Evolutionary conservation across 2,888 invertebrate genomes (phyloP).

Genomic region (Pyralis farinalis): DNA sequence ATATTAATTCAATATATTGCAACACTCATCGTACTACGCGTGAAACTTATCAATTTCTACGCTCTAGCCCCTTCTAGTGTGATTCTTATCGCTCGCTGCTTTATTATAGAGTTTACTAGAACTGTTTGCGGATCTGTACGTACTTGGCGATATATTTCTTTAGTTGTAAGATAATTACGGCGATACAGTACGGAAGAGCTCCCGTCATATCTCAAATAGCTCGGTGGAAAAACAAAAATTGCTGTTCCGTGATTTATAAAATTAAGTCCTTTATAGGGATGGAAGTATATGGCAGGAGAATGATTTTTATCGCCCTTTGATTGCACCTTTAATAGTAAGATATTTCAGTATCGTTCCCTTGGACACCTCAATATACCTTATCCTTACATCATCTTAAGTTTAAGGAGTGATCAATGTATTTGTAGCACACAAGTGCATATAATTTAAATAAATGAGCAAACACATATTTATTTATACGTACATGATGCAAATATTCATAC

Average conservation of each 20-base stretch:
- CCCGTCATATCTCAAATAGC: slow-evolving; percentile 9
- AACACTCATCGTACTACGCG: no score
- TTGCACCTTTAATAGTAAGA: no score
- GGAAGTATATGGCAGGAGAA: not conserved
- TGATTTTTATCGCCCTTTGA: no score
- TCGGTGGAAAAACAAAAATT: not conserved
- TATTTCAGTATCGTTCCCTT: no score
- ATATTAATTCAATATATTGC: no score
- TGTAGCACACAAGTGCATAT: no score
- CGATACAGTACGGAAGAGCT: not conserved
- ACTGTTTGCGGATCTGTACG: slow-evolving; percentile 55
- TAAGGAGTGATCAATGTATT: no score
- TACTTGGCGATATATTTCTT: slow-evolving; percentile 52
- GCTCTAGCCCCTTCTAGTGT: slow-evolving; percentile 20
- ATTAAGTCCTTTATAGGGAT: slow-evolving; percentile 2
- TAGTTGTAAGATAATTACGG: slow-evolving; percentile 49
- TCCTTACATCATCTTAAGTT: no score
- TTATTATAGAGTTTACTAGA: slow-evolving; percentile 52
- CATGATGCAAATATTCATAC: no score
- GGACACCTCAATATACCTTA: no score
- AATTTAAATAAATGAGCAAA: no score
- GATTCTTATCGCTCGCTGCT: slow-evolving; percentile 14
- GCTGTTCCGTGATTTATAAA: slow-evolving; percentile 1
- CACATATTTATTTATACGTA: no score
- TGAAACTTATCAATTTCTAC: not conserved